Percentiles rank a stretch among this genome's conserved stretches.
These are phyloP conservation scores for Platygyra sinensis DNA, from an alignment of 64 coral and sea anemone genomes.

Conservation along the genomic window DNA sequence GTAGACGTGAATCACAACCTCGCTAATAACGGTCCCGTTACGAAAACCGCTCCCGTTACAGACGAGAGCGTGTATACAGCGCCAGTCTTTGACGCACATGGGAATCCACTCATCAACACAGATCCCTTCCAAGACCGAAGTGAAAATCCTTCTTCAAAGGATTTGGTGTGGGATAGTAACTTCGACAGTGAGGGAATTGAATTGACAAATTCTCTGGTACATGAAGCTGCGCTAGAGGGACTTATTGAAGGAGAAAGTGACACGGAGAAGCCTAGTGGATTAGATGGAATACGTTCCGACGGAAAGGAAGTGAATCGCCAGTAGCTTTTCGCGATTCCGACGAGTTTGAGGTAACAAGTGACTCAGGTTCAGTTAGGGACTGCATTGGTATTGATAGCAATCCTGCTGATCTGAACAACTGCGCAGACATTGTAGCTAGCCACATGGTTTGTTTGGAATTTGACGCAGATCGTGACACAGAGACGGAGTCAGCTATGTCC, in stretches of 20 bases:
- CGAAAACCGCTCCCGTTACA: background rate
- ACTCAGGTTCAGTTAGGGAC: background rate
- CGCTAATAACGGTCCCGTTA: background rate
- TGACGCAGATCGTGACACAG: background rate
- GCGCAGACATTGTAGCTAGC: background rate
- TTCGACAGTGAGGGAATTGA: background rate
- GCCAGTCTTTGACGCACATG: too few species aligned
- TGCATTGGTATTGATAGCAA: background rate
- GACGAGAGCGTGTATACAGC: background rate
- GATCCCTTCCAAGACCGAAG: background rate
- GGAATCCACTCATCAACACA: background rate
- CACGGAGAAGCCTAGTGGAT: too few species aligned
- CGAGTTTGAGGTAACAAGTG: background rate
- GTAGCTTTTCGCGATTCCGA: background rate
- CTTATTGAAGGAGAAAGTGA: background rate
- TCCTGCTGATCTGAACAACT: background rate
- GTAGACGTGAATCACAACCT: background rate
- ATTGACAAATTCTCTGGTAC: background rate
- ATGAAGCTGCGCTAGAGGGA: background rate
- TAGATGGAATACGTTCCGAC: background rate
- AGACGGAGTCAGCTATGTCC: background rate
- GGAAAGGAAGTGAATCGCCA: background rate
- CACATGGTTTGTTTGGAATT: background rate
- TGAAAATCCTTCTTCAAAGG: background rate
- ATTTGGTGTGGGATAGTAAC: background rate